Evolutionary conservation across 2,888 invertebrate species (phyloP), one percentile per base, ranked within the genome.

Genomic region (Chirona hameri): DNA sequence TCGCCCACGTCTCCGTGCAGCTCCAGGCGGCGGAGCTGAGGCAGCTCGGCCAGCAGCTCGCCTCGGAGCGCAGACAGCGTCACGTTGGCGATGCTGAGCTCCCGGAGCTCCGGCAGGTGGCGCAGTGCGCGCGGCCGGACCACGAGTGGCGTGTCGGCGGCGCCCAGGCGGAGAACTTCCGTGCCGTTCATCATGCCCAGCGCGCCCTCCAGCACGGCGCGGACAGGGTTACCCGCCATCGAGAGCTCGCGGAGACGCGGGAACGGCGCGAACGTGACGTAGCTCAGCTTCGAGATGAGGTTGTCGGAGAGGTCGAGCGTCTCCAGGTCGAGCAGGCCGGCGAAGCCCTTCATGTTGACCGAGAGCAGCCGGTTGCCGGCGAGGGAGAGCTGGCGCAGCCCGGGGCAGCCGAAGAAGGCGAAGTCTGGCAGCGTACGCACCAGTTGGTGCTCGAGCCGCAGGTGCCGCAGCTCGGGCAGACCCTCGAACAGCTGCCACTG

Each of bases 31-130:
- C 93, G 92, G 84, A 95, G 89, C 87, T 93, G 92, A 4, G 92
- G 91, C 84, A 86, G 83, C 80, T 84, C 83, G 29, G 86, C 84
- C 83, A 88, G 87, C 24, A 94, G 92, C 86, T 93, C 92, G 86
- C 93, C 92, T 83, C 90, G 89, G 84, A 95, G 90, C 86, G 91
- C 91, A 81, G 91, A 89, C 83, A 95, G 93, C 10, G 93, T 93
- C 88, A 95, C 95, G n/a, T 92, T 92, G 86, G 90, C 92, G 81
- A 95, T 89, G 86, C 92, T 92, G 55, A 95, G 89, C 87, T 94
- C 76, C 21, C 76, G 76, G 39, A 76, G 76, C 21, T 5, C 21
- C 39, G 5, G 1, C 21, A 76, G 39, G 0, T 39, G 39, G 31
- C 29, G 31, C 7, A 76, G 39, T 39, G 76, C 76, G 21, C 18